Percentiles rank a stretch among this genome's conserved stretches.
phyloP scores from a whole-genome alignment of 1,140 invertebrate genomes.

The Anthonomus grandis region DNA sequence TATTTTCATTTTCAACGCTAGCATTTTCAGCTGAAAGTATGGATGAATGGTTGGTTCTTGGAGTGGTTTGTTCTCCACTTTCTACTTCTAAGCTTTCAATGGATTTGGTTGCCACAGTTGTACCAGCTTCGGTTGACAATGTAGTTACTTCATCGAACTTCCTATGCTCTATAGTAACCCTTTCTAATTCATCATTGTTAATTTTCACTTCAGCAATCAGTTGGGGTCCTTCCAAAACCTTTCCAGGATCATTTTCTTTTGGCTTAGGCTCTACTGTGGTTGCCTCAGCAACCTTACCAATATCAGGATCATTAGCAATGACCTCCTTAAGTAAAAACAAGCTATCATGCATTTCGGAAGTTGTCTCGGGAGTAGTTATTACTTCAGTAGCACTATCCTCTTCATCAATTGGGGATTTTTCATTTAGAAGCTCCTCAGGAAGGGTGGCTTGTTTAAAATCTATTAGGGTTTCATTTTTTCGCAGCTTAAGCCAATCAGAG shows the following conservation, averaged over 20 bases:
- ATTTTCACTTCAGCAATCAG: slow-evolving; percentile 8
- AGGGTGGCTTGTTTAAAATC: slow-evolving; percentile 28
- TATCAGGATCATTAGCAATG: neutral
- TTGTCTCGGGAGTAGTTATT: neutral
- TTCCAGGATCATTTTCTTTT: no score
- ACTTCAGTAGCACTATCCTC: no score
- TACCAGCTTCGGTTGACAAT: neutral
- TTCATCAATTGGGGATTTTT: slow-evolving; percentile 33
- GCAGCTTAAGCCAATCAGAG: slow-evolving; percentile 32
- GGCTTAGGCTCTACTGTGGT: neutral
- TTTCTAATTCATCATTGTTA: neutral
- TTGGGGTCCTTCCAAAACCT: neutral
- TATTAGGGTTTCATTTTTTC: neutral
- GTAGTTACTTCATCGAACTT: slow-evolving; percentile 7
- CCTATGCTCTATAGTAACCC: neutral
- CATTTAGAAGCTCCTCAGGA: slow-evolving; percentile 31
- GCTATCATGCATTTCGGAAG: neutral
- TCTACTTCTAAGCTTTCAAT: slow-evolving; percentile 41
- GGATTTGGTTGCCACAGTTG: slow-evolving; percentile 18
- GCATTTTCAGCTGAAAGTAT: slow-evolving; percentile 37
- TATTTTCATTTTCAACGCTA: slow-evolving; percentile 31
- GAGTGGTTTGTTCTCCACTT: slow-evolving; percentile 40
- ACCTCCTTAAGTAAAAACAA: neutral
- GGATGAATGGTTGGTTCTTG: slow-evolving; percentile 23
- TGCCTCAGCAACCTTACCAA: neutral